Conservation (phyloP, 2,888 invertebrate species). For the Drosophila ustulata region DNA sequence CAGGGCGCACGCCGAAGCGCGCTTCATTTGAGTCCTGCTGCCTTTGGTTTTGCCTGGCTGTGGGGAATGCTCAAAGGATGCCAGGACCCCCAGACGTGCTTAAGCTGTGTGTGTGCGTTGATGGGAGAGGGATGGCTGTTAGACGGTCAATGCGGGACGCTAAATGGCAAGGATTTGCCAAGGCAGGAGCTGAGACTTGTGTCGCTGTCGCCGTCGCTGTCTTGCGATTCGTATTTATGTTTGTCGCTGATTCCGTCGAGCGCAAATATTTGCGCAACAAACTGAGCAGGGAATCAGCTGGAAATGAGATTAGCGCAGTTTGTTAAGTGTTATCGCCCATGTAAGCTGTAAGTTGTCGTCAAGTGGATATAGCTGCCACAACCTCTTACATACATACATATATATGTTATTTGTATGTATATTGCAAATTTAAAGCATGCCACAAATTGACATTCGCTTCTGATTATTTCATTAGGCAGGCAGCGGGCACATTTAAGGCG, state of each 20-base stretch:
- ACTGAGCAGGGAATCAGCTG: conserved; percentile 49
- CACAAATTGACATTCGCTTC: conserved; percentile 18
- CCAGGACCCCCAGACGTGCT: conserved; percentile 12
- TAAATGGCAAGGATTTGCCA: conserved; percentile 72
- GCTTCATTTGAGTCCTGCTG: conserved; percentile 71
- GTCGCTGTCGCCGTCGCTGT: conserved; percentile 19
- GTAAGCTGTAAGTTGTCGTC: conserved; percentile 68
- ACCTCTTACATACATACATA: not conserved
- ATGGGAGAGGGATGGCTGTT: not conserved
- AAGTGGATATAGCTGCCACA: conserved; percentile 50
- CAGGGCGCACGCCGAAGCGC: conserved; percentile 68
- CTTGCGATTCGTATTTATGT: conserved; percentile 63
- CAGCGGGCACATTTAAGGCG: conserved; percentile 20
- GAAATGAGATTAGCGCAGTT: conserved; percentile 72
- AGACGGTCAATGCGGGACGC: conserved; percentile 61
- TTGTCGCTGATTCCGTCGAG: conserved; percentile 67
- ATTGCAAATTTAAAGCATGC: conserved; percentile 26
- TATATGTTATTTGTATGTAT: not conserved
- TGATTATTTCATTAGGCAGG: conserved; percentile 35
- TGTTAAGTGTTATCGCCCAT: conserved; percentile 74
- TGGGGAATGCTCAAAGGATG: conserved; percentile 64
- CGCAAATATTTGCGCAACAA: conserved; percentile 74
- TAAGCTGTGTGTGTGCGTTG: conserved; percentile 17
- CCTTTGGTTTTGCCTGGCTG: conserved; percentile 21
- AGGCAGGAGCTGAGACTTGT: conserved; percentile 43